Percentiles rank a stretch among this genome's conserved stretches.
These are phyloP conservation scores for Takifugu bimaculatus DNA, from an alignment of 2,113 vertebrate genomes.

Conservation along the genomic window DNA sequence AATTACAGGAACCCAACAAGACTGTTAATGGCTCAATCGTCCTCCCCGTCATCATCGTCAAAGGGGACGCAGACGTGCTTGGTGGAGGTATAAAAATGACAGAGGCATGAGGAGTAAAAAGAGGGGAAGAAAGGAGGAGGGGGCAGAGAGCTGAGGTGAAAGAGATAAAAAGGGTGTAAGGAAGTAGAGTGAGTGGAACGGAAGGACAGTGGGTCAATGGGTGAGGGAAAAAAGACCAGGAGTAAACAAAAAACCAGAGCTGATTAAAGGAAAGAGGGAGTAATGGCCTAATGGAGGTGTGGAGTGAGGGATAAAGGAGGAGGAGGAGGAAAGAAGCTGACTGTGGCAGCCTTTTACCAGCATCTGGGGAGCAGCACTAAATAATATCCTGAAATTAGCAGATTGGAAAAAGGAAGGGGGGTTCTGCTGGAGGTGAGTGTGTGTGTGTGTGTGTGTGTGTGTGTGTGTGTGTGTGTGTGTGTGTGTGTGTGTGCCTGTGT, in stretches of 20 bases:
- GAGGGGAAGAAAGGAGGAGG: conserved; percentile 22
- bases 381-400: conserved; percentile 73
- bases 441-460: background rate
- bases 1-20: conserved; percentile 21
- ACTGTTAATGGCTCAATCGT: conserved; percentile 1
- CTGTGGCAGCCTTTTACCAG: conserved; percentile 54
- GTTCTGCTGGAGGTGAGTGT: conserved; percentile 16
- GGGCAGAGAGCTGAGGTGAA: conserved; percentile 1
- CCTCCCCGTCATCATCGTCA: background rate
- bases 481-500: background rate
- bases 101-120: background rate
- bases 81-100: conserved; percentile 12
- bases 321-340: conserved; percentile 59
- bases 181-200: background rate
- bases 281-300: conserved; percentile 18
- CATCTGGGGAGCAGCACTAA: conserved; percentile 67
- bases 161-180: conserved; percentile 15
- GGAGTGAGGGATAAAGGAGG: conserved; percentile 4
- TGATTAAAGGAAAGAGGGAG: conserved; percentile 1
- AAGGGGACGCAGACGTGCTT: conserved; percentile 5
- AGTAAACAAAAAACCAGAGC: background rate
- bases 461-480: background rate
- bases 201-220: background rate
- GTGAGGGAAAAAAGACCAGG: background rate
- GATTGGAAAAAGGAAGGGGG: conserved; percentile 56